A percentile compares a stretch with the other conserved stretches of the same genome.
phyloP scores from a whole-genome alignment of 2,797 vertebrate genomes.

The Sternotherus odoratus region DNA sequence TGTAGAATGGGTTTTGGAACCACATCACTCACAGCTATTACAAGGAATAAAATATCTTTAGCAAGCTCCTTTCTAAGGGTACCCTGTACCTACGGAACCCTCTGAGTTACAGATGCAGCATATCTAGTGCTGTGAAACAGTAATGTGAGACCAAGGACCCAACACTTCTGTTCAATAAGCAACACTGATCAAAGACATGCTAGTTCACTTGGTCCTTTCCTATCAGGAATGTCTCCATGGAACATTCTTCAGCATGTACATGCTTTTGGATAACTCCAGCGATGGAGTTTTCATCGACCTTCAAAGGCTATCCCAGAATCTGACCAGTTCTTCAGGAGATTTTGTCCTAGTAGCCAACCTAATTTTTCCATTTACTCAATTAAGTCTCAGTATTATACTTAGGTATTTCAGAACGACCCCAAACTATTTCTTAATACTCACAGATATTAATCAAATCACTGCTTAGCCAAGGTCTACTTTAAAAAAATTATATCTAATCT shows the following conservation, averaged over 20 bases:
- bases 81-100: neutral
- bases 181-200: accelerated
- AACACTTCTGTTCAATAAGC: neutral
- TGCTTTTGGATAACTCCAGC: accelerated
- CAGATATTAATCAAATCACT: neutral
- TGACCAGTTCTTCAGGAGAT: neutral
- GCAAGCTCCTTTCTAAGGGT: neutral
- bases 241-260: neutral
- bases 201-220: neutral
- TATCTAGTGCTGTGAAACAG: neutral
- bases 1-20: neutral
- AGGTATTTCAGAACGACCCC: neutral
- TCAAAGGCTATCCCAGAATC: neutral
- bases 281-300: neutral
- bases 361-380: neutral
- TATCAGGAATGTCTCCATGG: neutral
- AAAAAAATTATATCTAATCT: neutral
- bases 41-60: neutral
- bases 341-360: neutral
- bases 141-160: neutral
- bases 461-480: neutral
- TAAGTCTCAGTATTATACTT: neutral
- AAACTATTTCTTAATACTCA: neutral
- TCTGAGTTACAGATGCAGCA: neutral
- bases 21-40: neutral